phyloP scores from a whole-genome alignment of 2,888 invertebrate species.

The Heliconius cydno region DNA sequence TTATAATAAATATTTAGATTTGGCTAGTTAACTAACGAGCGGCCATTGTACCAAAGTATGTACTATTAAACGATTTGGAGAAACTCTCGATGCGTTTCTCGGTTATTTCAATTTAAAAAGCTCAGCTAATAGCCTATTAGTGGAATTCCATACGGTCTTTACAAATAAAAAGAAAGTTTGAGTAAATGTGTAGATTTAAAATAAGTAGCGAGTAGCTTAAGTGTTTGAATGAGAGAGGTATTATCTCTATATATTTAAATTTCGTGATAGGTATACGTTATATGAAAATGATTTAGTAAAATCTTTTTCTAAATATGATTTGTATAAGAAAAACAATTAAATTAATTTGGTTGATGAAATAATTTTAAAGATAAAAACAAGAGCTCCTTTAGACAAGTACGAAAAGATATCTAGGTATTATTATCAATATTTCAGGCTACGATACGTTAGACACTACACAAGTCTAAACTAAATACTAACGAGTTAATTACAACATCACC shows the following conservation, averaged over 20 bases:
- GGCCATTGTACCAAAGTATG: neutral
- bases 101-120: constrained; percentile 19
- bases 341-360: neutral
- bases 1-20: constrained; percentile 14
- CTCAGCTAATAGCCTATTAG: constrained; percentile 18
- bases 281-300: neutral
- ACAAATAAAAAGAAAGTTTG: constrained; percentile 8
- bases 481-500: neutral
- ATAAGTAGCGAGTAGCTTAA: neutral
- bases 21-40: constrained; percentile 18
- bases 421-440: neutral
- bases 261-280: neutral
- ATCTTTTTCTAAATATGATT: neutral
- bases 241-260: too few species aligned
- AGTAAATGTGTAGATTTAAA: neutral
- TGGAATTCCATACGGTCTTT: constrained; percentile 17
- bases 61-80: constrained; percentile 14
- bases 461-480: neutral
- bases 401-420: neutral
- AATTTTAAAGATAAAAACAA: neutral
- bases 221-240: neutral
- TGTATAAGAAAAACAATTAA: neutral
- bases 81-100: constrained; percentile 16
- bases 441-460: too few species aligned
- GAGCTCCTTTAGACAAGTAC: neutral